Conservation (phyloP, 2,888 invertebrate genomes). For the Oscheius sp. region DNA sequence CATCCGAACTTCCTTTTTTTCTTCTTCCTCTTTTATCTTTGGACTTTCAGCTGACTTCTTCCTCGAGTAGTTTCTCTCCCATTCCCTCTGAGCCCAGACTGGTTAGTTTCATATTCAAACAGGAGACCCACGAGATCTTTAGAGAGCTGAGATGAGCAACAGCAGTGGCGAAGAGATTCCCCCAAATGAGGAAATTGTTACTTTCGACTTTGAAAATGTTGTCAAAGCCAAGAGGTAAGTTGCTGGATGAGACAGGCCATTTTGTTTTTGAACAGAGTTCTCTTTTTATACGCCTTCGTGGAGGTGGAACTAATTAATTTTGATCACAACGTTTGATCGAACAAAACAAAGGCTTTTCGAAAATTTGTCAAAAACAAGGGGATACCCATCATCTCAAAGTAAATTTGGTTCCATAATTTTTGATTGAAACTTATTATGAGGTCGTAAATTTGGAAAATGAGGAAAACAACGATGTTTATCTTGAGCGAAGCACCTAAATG, state of each 20-base stretch:
- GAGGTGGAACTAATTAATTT: too few species aligned
- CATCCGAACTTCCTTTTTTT: not conserved
- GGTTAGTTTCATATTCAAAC: not conserved
- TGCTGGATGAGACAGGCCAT: too few species aligned
- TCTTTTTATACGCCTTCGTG: too few species aligned
- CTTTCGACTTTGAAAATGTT: not conserved
- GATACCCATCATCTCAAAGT: too few species aligned
- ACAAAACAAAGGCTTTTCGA: too few species aligned
- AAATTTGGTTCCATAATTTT: too few species aligned
- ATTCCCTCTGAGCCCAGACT: slow-evolving; percentile 7
- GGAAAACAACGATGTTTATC: too few species aligned
- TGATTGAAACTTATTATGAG: too few species aligned
- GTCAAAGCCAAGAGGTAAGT: not conserved
- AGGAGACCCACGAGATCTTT: not conserved
- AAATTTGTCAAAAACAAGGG: too few species aligned
- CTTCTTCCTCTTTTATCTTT: not conserved
- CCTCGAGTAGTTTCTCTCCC: not conserved
- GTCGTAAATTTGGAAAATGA: not conserved
- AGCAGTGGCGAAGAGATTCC: not conserved
- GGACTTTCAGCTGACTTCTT: not conserved
- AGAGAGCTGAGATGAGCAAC: not conserved
- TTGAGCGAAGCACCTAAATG: too few species aligned
- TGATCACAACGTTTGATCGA: too few species aligned
- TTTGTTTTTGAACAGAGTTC: not conserved
- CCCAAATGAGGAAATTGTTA: not conserved